phyloP scores from a whole-genome alignment of 92 coral and sea anemone genomes.

The Isaurus tuberculatus region DNA sequence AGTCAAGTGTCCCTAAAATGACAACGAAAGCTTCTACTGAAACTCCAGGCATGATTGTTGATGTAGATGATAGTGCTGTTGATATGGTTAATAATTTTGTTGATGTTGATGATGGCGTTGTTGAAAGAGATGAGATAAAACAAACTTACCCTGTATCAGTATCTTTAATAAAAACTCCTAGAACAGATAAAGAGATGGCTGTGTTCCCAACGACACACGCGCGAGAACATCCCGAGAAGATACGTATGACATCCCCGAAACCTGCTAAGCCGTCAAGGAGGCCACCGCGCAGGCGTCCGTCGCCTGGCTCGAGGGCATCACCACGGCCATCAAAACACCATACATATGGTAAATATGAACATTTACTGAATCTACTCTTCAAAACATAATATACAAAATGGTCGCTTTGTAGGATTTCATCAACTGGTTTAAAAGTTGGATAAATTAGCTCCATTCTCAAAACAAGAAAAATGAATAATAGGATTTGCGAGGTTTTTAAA shows the following conservation, averaged over 20 bases:
- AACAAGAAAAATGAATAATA: too few species aligned
- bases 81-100: neutral
- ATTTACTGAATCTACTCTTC: too few species aligned
- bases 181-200: neutral
- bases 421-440: too few species aligned
- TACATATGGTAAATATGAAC: neutral
- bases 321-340: neutral
- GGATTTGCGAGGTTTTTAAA: too few species aligned
- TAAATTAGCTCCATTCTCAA: too few species aligned
- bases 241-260: neutral
- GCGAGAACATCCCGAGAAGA: neutral
- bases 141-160: neutral
- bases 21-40: neutral
- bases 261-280: neutral
- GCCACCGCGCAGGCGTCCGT: neutral
- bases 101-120: neutral
- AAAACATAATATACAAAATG: too few species aligned
- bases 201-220: neutral
- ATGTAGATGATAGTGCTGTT: neutral
- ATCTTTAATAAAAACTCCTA: neutral
- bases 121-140: neutral
- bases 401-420: too few species aligned
- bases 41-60: neutral
- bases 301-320: neutral
- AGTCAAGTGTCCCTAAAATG: neutral